Evolutionary conservation across 53 echinoderm and acorn worm species (phyloP), one percentile per base, ranked within the genome.

Genomic region (Paelopatides confundens): DNA sequence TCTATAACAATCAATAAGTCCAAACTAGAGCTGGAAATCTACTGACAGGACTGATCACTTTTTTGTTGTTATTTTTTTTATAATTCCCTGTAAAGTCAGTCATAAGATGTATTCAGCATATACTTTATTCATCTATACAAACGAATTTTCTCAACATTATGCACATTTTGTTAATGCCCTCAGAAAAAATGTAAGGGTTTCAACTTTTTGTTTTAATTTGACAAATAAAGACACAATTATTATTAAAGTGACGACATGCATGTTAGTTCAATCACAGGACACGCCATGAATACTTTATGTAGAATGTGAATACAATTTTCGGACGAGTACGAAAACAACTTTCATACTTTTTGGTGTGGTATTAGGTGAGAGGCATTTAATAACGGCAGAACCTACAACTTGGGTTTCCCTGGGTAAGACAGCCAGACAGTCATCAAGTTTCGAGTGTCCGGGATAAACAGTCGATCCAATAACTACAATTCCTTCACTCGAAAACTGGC

Each of bases 301-400:
- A n/a, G 58, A 58, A n/a, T 21, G 24, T 15, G 17, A 58, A 58
- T 58, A 23, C 21, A n/a, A 23, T 17, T 58, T n/a, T 5, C 5
- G 24, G 15, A 58, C 21, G 43, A 23, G 58, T 58, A 58, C 18
- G 58, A 18, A 58, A 58, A 58, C 58, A 58, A 58, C 17, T n/a
- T 71, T 37, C 71, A 71, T 71, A 71, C 71, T 71, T 71, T 38
- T 31, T 32, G 71, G 38, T 40, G 71, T 71, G n/a, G 43, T 71
- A 23, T 24, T 38, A 10, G 71, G 24, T 9, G 38, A 8, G 21
- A 35, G n/a, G 33, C 71, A 71, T 38, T 21, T 36, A 21, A 32
- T n/a, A 26, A 43, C 43, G 38, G 37, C 39, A 11, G 71, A 38
- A 23, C 71, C 71, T 35, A 43, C 39, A 38, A 40, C 43, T 71